These are phyloP conservation scores for Drosophila kanekoi DNA, from an alignment of 2,888 invertebrate genomes.

Conservation along the genomic window DNA sequence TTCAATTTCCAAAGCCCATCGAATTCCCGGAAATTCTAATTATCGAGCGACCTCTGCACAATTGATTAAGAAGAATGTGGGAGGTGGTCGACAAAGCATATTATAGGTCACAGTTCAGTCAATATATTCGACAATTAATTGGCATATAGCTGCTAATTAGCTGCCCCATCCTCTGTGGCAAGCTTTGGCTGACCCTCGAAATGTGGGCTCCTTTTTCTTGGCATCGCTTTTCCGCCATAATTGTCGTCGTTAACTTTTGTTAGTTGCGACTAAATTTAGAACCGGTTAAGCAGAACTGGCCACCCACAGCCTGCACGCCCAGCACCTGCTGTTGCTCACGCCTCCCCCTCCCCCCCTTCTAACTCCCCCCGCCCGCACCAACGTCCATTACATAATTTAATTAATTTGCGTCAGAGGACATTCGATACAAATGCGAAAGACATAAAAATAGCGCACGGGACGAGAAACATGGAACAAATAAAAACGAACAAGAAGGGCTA, in stretches of 20 bases:
- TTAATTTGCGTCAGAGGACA: slow-evolving; percentile 78
- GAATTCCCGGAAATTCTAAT: background rate
- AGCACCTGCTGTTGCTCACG: background rate
- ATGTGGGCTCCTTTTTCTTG: background rate
- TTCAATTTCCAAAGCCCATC: background rate
- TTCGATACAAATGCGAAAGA: slow-evolving; percentile 60
- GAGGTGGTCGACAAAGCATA: too few species aligned
- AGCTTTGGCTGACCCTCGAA: too few species aligned
- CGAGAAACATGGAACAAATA: slow-evolving; percentile 25
- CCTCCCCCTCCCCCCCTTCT: accelerated
- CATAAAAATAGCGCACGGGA: slow-evolving; percentile 55
- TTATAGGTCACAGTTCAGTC: slow-evolving; percentile 2
- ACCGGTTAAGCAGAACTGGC: slow-evolving; percentile 31
- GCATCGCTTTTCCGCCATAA: background rate
- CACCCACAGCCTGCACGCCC: too few species aligned
- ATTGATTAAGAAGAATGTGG: background rate
- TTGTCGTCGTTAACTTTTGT: slow-evolving; percentile 12
- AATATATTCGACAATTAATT: background rate
- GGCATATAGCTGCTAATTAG: background rate
- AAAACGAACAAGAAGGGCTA: background rate
- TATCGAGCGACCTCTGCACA: background rate
- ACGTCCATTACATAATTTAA: slow-evolving; percentile 67
- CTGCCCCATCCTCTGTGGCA: background rate
- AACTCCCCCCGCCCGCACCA: too few species aligned
- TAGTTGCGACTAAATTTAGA: slow-evolving; percentile 53